Evolutionary conservation across 2,113 vertebrate species (phyloP), one percentile per base, ranked within the genome.

Genomic region (Acanthochromis polyacanthus): DNA sequence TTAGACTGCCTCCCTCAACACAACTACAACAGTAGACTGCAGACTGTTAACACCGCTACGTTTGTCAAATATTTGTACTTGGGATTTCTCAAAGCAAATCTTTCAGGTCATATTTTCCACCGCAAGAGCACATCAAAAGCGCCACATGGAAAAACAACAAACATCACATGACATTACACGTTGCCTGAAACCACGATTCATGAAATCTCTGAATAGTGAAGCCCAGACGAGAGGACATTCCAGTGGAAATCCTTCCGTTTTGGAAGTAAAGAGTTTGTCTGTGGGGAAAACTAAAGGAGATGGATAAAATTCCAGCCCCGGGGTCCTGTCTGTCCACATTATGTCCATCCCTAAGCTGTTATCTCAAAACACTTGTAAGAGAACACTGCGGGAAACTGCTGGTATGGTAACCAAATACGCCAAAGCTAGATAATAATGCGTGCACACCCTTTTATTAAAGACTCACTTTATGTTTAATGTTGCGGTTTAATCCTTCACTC

Each of bases 261-360:
- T 57, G 50, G 48, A 72, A 59, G 65, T 57, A 10, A 65, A 59
- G 28, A 72, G 59, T 36, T 50, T n/a, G 62, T 74, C 65, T 75
- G 30, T 25, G 17, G 64, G 64, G 53, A 77, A 72, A 85, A 67
- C 50, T 62, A 73, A 70, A 51, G 52, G 30, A 81, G 75, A 75
- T 64, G 73, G 84, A 88, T 89, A 78, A 62, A 84, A 87, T 92
- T 86, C 62, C 85, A 56, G 53, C 76, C 83, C 87, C 32, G 71
- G 80, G 78, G 80, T 88, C 66, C 19, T 78, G 69, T 82, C 82
- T 75, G 65, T 88, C 78, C 65, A 68, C 38, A 32, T 80, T 74
- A 50, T 71, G 62, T 73, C 62, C 71, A 50, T 68, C 75, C 56
- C 43, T 40, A 43, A 68, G 28, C 72, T 81, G 70, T 72, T 85